A percentile compares a stretch with the other conserved stretches of the same genome.
These are phyloP conservation scores for Gibbula magus DNA, from an alignment of 2,888 invertebrate species.

Conservation along the genomic window DNA sequence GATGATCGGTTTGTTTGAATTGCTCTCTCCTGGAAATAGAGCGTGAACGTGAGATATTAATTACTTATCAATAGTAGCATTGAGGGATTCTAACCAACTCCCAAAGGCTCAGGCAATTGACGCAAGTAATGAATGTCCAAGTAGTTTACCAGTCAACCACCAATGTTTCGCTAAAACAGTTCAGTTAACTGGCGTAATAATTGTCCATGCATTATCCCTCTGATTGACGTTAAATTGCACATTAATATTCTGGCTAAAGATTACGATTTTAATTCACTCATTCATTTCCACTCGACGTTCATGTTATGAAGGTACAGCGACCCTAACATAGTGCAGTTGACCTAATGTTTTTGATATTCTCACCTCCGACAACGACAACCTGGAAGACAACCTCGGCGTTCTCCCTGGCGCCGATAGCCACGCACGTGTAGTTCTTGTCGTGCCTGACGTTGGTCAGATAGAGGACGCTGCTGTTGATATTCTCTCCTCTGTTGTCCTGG, in stretches of 20 bases:
- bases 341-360: not conserved
- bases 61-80: no score
- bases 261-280: no score
- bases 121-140: not conserved
- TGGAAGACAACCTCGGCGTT: slow-evolving; percentile 9
- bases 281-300: no score
- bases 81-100: no score
- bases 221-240: no score
- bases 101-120: no score
- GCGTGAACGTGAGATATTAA: no score
- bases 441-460: slow-evolving; percentile 2
- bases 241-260: no score
- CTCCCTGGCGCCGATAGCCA: slow-evolving; percentile 6
- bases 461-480: slow-evolving; percentile 22
- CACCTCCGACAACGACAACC: slow-evolving; percentile 9
- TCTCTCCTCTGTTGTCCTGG: slow-evolving; percentile 22
- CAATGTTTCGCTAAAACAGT: not conserved
- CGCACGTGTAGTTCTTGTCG: slow-evolving; percentile 17
- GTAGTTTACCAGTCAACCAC: not conserved
- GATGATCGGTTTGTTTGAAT: slow-evolving; percentile 7
- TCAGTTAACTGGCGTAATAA: no score
- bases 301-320: no score
- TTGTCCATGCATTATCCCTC: no score
- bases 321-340: no score
- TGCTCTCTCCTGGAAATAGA: not conserved